A percentile compares a stretch with the other conserved stretches of the same genome.
Conservation (phyloP, 2,113 vertebrate genomes). For the Microtus oregoni region DNA sequence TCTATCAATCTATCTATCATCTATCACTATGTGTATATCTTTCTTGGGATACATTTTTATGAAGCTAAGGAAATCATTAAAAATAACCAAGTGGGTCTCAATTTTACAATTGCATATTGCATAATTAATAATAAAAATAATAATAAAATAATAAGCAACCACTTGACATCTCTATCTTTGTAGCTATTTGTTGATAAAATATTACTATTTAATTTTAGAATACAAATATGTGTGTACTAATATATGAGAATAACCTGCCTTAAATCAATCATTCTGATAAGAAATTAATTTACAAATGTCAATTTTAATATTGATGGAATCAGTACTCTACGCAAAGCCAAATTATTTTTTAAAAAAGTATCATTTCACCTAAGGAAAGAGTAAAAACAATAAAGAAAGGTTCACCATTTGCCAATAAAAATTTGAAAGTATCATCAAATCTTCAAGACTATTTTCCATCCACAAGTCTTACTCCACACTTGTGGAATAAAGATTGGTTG, state of each 20-base stretch:
- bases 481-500: not conserved
- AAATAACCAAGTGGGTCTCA: not conserved
- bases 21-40: not conserved
- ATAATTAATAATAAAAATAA: not conserved
- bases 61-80: not conserved
- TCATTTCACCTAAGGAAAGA: not conserved
- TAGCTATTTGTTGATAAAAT: conserved; percentile 28
- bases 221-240: not conserved
- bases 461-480: not conserved
- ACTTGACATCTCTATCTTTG: not conserved
- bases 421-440: not conserved
- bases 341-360: not conserved
- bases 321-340: not conserved
- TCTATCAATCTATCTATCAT: not conserved
- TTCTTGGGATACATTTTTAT: not conserved
- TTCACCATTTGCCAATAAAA: conserved; percentile 15
- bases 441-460: not conserved
- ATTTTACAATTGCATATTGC: not conserved
- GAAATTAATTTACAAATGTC: not conserved
- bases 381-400: too few species aligned
- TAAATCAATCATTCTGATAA: not conserved
- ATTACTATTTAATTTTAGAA: conserved; percentile 38
- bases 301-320: not conserved
- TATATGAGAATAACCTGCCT: not conserved
- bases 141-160: not conserved